These are phyloP conservation scores for Chauna torquata DNA, from an alignment of 2,113 vertebrate species.

Conservation along the genomic window DNA sequence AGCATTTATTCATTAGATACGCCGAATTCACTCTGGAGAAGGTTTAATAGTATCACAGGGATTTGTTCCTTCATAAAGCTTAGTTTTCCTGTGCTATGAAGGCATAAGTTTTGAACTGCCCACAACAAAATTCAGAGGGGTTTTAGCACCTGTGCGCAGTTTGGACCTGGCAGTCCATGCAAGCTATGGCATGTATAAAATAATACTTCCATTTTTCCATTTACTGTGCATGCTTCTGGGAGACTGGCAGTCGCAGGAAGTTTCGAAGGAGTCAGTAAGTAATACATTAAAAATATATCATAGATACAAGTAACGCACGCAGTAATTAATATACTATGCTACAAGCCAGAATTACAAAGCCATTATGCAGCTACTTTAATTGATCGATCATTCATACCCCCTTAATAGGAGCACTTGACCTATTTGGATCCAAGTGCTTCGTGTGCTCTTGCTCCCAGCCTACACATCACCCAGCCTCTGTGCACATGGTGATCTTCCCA, in stretches of 20 bases:
- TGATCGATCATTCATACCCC: background rate
- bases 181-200: background rate
- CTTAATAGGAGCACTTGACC: background rate
- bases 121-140: background rate
- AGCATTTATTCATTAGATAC: conserved; percentile 34
- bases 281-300: background rate
- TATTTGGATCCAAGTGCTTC: background rate
- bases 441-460: background rate
- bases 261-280: background rate
- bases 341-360: background rate
- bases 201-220: background rate
- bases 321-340: background rate
- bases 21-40: background rate
- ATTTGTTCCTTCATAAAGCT: conserved; percentile 33
- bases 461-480: background rate
- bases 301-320: background rate
- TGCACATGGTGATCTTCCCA: fast-evolving
- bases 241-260: background rate
- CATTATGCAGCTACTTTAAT: background rate
- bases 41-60: conserved; percentile 26
- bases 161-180: background rate
- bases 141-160: background rate
- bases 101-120: background rate
- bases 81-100: background rate
- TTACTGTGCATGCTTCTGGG: background rate